phyloP scores from a whole-genome alignment of 2,888 invertebrate species.

The Latheticus oryzae region DNA sequence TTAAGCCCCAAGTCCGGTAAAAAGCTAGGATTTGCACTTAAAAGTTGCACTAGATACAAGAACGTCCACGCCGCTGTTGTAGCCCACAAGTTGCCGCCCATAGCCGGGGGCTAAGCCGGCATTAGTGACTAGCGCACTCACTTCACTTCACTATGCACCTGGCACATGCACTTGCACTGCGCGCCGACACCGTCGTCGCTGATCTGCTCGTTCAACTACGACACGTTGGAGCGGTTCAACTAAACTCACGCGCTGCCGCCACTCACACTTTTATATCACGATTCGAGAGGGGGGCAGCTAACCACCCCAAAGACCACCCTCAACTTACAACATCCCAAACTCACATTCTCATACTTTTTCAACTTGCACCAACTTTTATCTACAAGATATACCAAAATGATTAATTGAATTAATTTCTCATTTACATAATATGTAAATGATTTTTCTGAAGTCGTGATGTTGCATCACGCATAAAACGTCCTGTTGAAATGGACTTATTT shows the following conservation, averaged over 20 bases:
- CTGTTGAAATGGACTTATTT: too few species aligned
- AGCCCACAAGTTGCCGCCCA: constrained; percentile 60
- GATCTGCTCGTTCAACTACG: constrained; percentile 46
- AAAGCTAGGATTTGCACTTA: constrained; percentile 54
- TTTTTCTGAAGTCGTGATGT: too few species aligned
- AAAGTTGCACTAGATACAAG: constrained; percentile 56
- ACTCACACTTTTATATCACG: constrained; percentile 57
- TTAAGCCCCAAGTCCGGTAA: constrained; percentile 60
- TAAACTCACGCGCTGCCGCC: constrained; percentile 56
- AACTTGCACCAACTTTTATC: too few species aligned
- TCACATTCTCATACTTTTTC: neutral
- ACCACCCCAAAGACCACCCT: constrained; percentile 31
- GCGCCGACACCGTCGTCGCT: constrained; percentile 48
- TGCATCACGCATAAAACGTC: too few species aligned
- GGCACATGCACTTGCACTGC: constrained; percentile 52
- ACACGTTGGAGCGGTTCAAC: constrained; percentile 47
- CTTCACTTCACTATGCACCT: constrained; percentile 48
- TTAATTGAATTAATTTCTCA: too few species aligned
- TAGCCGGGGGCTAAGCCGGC: constrained; percentile 60
- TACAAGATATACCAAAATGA: too few species aligned
- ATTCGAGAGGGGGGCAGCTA: constrained; percentile 54
- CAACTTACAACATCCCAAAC: constrained; percentile 11
- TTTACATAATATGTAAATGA: too few species aligned
- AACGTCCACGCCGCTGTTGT: constrained; percentile 61
- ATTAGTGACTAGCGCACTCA: constrained; percentile 52